phyloP scores from a whole-genome alignment of 2,888 invertebrate species.

The Calameuta filiformis region DNA sequence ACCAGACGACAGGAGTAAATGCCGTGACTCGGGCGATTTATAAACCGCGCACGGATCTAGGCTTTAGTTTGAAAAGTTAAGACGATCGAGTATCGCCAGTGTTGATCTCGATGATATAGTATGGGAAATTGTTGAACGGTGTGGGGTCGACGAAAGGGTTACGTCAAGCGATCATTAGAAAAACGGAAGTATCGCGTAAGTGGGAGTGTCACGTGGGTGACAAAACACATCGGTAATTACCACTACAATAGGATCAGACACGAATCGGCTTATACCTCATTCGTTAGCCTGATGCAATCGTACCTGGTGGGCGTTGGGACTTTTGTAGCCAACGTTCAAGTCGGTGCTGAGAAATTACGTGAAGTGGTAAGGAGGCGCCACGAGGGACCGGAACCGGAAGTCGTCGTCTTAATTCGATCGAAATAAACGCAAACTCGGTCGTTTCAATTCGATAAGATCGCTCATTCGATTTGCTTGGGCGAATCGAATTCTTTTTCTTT shows the following conservation, averaged over 20 bases:
- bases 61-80: background rate
- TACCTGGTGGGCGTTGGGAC: background rate
- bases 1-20: slow-evolving; percentile 29
- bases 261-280: background rate
- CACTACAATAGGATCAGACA: slow-evolving; percentile 21
- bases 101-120: background rate
- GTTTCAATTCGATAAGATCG: background rate
- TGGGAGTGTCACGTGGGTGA: slow-evolving; percentile 5
- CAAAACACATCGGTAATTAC: slow-evolving; percentile 27
- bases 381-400: background rate
- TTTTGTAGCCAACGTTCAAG: background rate
- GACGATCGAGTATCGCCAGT: background rate
- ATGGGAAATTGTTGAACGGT: background rate
- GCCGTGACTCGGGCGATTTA: background rate
- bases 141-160: background rate
- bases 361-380: background rate
- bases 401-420: background rate
- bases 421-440: background rate
- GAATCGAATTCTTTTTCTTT: background rate
- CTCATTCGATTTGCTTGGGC: background rate
- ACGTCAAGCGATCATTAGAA: background rate
- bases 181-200: background rate
- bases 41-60: background rate
- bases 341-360: background rate
- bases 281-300: background rate